phyloP scores from a whole-genome alignment of 2,797 vertebrate genomes.

The Malurus leucopterus region DNA sequence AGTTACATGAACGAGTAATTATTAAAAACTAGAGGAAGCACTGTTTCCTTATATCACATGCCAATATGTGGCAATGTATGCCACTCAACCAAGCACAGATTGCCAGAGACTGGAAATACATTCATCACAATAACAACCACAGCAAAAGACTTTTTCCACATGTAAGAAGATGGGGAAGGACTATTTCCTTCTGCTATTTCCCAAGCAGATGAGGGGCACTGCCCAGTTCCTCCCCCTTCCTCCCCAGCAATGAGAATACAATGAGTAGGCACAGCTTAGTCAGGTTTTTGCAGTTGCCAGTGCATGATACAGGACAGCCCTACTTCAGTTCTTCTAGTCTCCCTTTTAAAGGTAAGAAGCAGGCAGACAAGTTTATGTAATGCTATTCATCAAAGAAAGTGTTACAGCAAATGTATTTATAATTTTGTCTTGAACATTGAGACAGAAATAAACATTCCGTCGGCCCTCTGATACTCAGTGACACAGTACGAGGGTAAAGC shows the following conservation, averaged over 20 bases:
- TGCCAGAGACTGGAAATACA: background rate
- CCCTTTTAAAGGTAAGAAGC: background rate
- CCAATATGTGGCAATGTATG: background rate
- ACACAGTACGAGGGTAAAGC: background rate
- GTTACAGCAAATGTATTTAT: background rate
- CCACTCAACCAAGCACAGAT: background rate
- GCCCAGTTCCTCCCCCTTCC: background rate
- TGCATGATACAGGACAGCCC: background rate
- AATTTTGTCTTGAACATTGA: slow-evolving; percentile 44
- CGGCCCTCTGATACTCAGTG: background rate
- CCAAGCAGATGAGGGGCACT: background rate
- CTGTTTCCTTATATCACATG: background rate
- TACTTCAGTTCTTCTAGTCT: background rate
- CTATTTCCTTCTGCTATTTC: background rate
- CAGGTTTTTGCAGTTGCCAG: background rate
- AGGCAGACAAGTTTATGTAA: slow-evolving; percentile 28
- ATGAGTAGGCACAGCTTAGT: background rate
- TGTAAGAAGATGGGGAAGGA: background rate
- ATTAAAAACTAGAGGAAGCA: background rate
- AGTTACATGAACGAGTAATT: background rate
- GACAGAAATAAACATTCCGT: slow-evolving; percentile 40
- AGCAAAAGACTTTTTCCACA: background rate
- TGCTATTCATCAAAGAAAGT: slow-evolving; percentile 47
- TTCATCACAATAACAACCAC: background rate
- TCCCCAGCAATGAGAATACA: background rate